Conservation (phyloP, 2,113 vertebrate genomes). For the Rousettus leschenaultii region DNA sequence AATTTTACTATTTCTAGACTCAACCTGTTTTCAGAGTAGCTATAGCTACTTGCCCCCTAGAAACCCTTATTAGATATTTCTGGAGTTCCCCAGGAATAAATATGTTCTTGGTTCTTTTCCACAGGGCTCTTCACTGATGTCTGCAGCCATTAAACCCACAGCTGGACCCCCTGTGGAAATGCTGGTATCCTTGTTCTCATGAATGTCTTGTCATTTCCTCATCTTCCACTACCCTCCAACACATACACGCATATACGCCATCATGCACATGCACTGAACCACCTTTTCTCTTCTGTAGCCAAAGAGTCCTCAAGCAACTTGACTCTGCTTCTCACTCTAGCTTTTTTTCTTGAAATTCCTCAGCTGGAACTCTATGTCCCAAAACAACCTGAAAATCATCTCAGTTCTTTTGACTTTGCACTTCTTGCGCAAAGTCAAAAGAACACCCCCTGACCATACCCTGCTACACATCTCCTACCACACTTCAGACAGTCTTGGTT, state of each 20-base stretch:
- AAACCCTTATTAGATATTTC: neutral
- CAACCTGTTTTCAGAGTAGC: neutral
- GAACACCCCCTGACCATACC: rapidly evolving
- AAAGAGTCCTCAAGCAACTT: neutral
- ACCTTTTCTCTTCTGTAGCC: neutral
- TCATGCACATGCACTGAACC: rapidly evolving
- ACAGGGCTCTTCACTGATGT: neutral
- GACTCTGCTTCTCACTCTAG: neutral
- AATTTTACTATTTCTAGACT: neutral
- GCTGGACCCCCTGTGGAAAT: neutral
- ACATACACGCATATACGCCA: neutral
- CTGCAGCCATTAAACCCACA: neutral
- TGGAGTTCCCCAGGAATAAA: neutral
- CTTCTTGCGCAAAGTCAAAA: too few relatives aligned
- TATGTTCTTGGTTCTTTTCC: neutral
- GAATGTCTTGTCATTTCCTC: neutral
- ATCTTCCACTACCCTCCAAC: neutral
- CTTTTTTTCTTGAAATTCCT: neutral
- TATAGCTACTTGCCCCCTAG: neutral
- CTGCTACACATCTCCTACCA: neutral
- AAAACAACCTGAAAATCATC: neutral
- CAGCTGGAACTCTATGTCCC: neutral
- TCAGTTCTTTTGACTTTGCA: neutral
- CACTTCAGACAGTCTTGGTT: neutral
- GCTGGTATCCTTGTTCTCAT: neutral